These are phyloP conservation scores for Champsocephalus gunnari DNA, from an alignment of 2,797 vertebrate genomes.

Conservation along the genomic window DNA sequence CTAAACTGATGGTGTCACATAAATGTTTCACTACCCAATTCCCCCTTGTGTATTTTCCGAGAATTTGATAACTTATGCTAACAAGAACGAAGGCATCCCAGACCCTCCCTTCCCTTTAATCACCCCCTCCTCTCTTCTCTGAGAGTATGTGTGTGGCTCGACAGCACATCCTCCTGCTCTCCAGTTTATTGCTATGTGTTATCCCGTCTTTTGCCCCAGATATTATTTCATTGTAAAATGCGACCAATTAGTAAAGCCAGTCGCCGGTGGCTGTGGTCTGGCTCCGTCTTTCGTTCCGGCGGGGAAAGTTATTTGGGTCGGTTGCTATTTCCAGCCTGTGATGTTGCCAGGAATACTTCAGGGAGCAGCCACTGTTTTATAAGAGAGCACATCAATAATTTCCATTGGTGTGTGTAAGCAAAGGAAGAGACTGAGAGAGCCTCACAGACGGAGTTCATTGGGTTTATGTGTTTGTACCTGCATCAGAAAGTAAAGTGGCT, in stretches of 20 bases:
- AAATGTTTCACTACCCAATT: constrained; percentile 65
- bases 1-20: constrained; percentile 66
- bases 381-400: constrained; percentile 86
- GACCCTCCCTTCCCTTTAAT: constrained; percentile 26
- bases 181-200: constrained; percentile 62
- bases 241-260: constrained; percentile 80
- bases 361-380: constrained; percentile 85
- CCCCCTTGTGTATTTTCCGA: constrained; percentile 43
- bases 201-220: constrained; percentile 78
- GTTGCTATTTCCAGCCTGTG: constrained; percentile 84
- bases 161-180: constrained; percentile 49
- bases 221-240: constrained; percentile 81
- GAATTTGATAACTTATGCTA: constrained; percentile 66
- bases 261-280: constrained; percentile 81
- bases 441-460: constrained; percentile 62
- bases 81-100: constrained; percentile 51
- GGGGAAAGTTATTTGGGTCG: constrained; percentile 86
- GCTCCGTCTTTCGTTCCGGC: constrained; percentile 73
- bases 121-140: constrained; percentile 12
- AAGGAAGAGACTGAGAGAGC: constrained; percentile 28
- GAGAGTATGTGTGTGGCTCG: constrained; percentile 27
- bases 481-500: constrained; percentile 16
- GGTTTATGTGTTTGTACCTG: constrained; percentile 32
- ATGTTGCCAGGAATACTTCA: constrained; percentile 87
- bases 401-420: constrained; percentile 63